Evolutionary conservation across 2,888 invertebrate genomes (phyloP), one percentile per base, ranked within the genome.

Genomic region (Caenorhabditis virilis): DNA sequence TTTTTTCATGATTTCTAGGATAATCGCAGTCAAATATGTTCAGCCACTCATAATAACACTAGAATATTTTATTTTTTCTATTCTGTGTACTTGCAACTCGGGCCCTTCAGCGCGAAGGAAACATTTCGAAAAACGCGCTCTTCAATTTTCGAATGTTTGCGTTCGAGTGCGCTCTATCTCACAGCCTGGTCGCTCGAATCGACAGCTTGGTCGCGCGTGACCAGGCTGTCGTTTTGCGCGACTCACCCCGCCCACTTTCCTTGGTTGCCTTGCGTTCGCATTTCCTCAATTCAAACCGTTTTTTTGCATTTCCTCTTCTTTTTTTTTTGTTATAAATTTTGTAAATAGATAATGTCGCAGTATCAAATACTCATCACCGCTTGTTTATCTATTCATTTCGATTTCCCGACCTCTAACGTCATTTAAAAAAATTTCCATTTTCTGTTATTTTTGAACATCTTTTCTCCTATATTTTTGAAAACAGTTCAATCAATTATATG

Each of bases 111-210:
- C n/a, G n/a, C n/a, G n/a, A 53, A 48, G 49, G 51, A 53, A 56
- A 62, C 56, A 62, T 62, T 61, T 62, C 57, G 49, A 62, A 62
- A 62, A 55, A 52, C 62, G 62, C 62, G 56, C 55, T 56, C 62
- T 45, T 56, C 50, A 50, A 25, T 33, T 52, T 18, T 42, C 26
- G 46, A 26, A 39, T 62, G 62, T 62, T 62, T 62, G 48, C 56
- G 52, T 56, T 55, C 35, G 52, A 39, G 53, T 36, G 48, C 52
- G 46, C 61, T 43, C 50, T 35, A 41, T 57, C 42, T 45, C 47
- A 51, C 47, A 51, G 61, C 60, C 53, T 56, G 45, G 69, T 64
- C 64, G 41, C 60, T 16, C 46, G 11, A 18, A 15, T 13, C 51
- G 39, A 38, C 50, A 61, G 61, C 54, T 53, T 50, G 23, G 64